Evolutionary conservation across 2,113 vertebrate species (phyloP).

Genomic region (Plecotus auritus): DNA sequence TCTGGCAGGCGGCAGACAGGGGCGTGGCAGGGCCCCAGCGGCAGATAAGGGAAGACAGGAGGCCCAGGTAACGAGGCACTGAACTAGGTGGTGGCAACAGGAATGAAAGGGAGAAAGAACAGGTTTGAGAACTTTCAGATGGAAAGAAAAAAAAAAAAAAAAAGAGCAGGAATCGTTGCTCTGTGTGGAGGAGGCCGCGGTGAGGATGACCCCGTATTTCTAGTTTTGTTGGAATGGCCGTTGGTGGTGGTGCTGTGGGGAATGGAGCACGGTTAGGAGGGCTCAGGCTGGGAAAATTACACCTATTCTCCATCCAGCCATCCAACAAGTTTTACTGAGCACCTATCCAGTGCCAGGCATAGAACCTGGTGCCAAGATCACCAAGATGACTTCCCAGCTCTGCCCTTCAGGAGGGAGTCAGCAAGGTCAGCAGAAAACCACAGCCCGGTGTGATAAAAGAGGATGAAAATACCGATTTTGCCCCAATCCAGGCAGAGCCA

Average conservation of each 20-base stretch:
- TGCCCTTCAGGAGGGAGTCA: not conserved
- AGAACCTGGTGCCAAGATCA: not conserved
- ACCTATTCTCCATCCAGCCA: not conserved
- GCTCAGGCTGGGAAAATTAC: not conserved
- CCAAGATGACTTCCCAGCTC: not conserved
- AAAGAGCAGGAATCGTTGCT: not conserved
- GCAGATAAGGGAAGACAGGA: not conserved
- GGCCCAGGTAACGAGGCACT: not conserved
- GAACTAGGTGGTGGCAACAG: not conserved
- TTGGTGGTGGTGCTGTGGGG: not conserved
- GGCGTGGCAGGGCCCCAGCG: not conserved
- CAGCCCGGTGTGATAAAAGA: not conserved
- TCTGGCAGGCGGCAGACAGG: not conserved
- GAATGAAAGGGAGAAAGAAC: not conserved
- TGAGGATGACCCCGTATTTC: not conserved
- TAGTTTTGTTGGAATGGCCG: not conserved
- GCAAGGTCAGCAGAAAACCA: not conserved
- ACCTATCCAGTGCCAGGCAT: not conserved
- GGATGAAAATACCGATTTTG: accelerated
- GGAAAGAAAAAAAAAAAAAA: not conserved
- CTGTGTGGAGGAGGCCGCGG: accelerated
- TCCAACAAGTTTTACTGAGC: not conserved
- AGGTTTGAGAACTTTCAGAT: not conserved
- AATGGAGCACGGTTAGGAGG: not conserved
- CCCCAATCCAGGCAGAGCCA: not conserved